Evolutionary conservation across 1,140 invertebrate genomes (phyloP), one percentile per base, ranked within the genome.

Genomic region (Cepaea nemoralis): DNA sequence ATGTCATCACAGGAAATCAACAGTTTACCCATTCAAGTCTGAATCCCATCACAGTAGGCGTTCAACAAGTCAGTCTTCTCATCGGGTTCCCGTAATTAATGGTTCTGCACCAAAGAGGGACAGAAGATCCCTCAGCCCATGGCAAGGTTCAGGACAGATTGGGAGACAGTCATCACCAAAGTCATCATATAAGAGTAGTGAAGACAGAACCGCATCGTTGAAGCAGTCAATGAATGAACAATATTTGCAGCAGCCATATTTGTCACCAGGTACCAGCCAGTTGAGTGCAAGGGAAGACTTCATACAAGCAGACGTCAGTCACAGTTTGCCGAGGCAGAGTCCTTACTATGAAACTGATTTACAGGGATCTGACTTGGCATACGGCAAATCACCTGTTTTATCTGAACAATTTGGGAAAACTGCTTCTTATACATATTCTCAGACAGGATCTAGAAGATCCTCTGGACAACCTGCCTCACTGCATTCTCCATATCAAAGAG

Each of bases 21-120:
- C 50, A 55, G 50, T n/a, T 55, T 24, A 22, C 50, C 24, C 50
- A 55, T 2, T 22, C 6, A 55, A n/a, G 24, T 55, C 50, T 22
- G 42, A 45, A 45, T 45, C 42, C 6, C 42, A 16, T 45, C 42
- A 45, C 8, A 45, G 42, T 45, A 45, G 42, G 16, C 50, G 22
- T n/a, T 55, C 50, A 55, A 5, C 50, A 55, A 55, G 50, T 55
- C 50, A 55, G 50, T 55, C 50, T 55, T 55, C 50, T 55, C 50
- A 6, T 24, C 14, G 50, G 24, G 12, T 24, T 22, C 22, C 50
- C 5, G 14, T 24, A 5, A n/a, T 55, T 24, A 55, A 8, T 12
- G 45, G 19, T 8, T 8, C 22, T 55, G 12, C 6, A 22, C 24
- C 6, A 55, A 55, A 55, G 50, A 55, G n/a, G n/a, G 50, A 3